Base-by-base conservation (phyloP, 2,113 vertebrate species). In the Cyprinus carpio region DNA sequence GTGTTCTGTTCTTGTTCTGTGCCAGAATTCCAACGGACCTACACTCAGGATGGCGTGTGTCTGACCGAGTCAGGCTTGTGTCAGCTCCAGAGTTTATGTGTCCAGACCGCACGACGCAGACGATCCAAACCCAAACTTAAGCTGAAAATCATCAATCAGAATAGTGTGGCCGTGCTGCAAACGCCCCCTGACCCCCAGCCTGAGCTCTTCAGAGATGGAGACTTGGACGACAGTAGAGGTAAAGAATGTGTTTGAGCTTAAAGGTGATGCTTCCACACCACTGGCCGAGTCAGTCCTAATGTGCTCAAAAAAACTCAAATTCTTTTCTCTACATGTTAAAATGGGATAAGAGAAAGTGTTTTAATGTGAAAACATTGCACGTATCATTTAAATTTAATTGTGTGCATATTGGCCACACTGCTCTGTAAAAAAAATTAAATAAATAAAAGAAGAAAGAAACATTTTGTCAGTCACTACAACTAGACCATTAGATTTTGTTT, bases 91-190 rank as follows among this genome's bases (percentile, higher is more conserved):
- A 96, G 96, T 85, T 95, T 99, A 74, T 96, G 96, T 18, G 94
- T 96, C 46, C 93, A 95, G 10, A 95, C 96, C 0, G 95, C 95
- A 0, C 95, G 97, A 83, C 96, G 95, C 90, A 97, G 97, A 90
- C 95, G 98, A 86, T 95, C 94, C 82, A 99, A 99, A 92, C 98
- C 98, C 92, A 99, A 99, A 94, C 93, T 99, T 86, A 98, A 98
- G 88, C 93, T 99, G 92, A 96, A 97, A 92, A 99, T 99, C 92
- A 99, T 99, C 90, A 99, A 99, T 92, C 98, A 99, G 93, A 99
- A 99, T 93, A 98, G 97, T 18, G 98, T 99, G 89, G 97, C 98
- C 0, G 98, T 99, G 62, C 96, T 99, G 76, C 98, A 99, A 91
- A 97, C 96, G 0, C 96, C 96, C 1, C 92, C 94, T n/a, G 96